Conservation (phyloP, 2,113 vertebrate species). For the Rhinolophus ferrumequinum region DNA sequence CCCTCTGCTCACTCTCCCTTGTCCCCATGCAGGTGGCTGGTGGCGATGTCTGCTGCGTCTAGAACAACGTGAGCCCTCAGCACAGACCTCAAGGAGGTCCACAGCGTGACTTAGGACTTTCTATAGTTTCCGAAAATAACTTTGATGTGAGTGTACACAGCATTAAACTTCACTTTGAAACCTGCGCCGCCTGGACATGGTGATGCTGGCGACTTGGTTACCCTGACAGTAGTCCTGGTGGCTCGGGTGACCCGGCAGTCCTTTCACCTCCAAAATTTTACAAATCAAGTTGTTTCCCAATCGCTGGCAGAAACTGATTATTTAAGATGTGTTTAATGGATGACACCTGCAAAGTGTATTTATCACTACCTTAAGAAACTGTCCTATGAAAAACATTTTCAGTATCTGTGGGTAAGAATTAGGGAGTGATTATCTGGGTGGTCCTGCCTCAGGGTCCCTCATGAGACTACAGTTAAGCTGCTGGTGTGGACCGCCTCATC, state of each 20-base stretch:
- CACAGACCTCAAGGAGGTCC: neutral
- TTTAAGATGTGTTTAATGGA: neutral
- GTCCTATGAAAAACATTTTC: neutral
- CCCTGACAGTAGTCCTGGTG: accelerated
- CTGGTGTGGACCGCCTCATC: neutral
- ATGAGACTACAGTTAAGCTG: neutral
- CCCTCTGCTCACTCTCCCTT: neutral
- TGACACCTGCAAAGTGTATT: neutral
- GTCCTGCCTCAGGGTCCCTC: neutral
- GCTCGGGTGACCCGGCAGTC: neutral
- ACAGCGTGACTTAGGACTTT: too few species aligned
- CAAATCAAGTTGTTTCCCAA: too few species aligned
- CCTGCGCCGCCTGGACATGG: neutral
- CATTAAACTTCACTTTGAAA: conserved; percentile 41
- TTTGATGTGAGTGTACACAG: neutral
- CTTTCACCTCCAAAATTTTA: neutral
- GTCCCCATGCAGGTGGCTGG: neutral
- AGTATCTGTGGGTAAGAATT: neutral
- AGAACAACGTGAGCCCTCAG: neutral
- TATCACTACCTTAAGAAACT: neutral
- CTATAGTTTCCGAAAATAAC: neutral
- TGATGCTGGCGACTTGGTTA: neutral
- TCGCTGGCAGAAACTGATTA: neutral
- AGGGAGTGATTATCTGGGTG: neutral
- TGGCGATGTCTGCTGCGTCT: neutral